Base-by-base conservation (phyloP, 2,113 vertebrate genomes). In the Atrichornis clamosus region DNA sequence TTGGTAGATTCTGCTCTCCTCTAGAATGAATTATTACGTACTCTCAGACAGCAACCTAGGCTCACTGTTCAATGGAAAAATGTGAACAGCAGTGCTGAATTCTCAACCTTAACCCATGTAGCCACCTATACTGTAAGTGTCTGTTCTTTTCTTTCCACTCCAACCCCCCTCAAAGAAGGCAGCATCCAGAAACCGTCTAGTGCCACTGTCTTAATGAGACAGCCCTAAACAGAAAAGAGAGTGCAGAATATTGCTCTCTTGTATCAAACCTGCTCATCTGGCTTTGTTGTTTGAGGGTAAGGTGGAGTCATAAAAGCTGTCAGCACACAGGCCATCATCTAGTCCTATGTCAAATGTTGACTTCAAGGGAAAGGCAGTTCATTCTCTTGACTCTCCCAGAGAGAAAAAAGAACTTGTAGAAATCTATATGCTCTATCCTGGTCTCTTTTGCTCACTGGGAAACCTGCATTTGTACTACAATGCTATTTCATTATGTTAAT, bases 1-100 rank as follows among this genome's bases (percentile, higher is more conserved):
- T 94, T 24, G 98, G 98, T 39, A 97, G 97, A 73, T 93, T 95
- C 85, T 97, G 79, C 56, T 97, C 67, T 95, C 63, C 98, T 94
- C 3, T 64, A 83, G 91, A 91, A 44, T 46, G 24, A 83, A 39
- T 33, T 37, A 63, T 30, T 92, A 14, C 32, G n/a, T 91, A 33
- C 56, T 42, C 19, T 41, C 44, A 77, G 27, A 30, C 12, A 87
- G 27, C 33, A 64, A 13, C 32, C 30, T 35, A 37, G 15, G 28
- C 86, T 85, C 64, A 67, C 32, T 55, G 44, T 42, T 77, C 30
- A 84, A 62, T 6, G 9, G 26, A 46, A 83, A 79, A 87, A 58
- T 2, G 35, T 80, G 53, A 94, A 67, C 24, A 15, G 24, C 20
- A 32, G 6, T 20, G 30, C 41, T 65, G 76, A 80, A 86, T 80